Evolutionary conservation across 2,888 invertebrate species (phyloP).

Genomic region (Drosophila mimetica): DNA sequence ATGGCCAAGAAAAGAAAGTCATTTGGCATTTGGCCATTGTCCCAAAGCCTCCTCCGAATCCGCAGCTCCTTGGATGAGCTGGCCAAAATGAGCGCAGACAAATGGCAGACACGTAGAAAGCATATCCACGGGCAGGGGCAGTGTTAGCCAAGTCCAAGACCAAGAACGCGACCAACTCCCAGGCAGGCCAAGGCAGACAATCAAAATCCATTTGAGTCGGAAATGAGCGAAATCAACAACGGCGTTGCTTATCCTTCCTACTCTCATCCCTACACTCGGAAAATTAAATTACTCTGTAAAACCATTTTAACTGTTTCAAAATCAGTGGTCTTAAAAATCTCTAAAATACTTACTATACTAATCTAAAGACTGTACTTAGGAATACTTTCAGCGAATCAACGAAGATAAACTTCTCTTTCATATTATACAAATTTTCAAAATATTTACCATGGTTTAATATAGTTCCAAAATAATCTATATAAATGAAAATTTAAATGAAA

Average conservation of each 20-base stretch:
- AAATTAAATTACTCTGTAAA: neutral
- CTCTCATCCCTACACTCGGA: constrained; percentile 4
- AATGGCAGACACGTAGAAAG: constrained; percentile 74
- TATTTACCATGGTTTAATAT: too few relatives aligned
- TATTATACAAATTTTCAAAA: too few relatives aligned
- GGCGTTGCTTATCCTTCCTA: constrained; percentile 36
- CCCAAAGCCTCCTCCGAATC: constrained; percentile 41
- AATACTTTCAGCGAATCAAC: too few relatives aligned
- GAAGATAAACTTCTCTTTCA: too few relatives aligned
- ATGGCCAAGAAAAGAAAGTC: constrained; percentile 72
- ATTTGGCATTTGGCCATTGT: constrained; percentile 55
- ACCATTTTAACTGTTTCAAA: too few relatives aligned
- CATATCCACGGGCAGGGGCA: constrained; percentile 50
- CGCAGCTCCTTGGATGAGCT: constrained; percentile 13
- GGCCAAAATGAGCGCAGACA: constrained; percentile 61
- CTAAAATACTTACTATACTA: neutral
- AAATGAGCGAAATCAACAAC: constrained; percentile 76
- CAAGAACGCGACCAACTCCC: constrained; percentile 14
- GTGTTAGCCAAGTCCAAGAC: constrained; percentile 19
- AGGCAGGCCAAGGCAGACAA: constrained; percentile 63
- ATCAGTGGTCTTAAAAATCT: neutral
- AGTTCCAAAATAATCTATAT: too few relatives aligned
- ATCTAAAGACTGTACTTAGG: too few relatives aligned
- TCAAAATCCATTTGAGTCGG: constrained; percentile 80
- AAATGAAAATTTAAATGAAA: too few relatives aligned